Evolutionary conservation across 2,113 vertebrate genomes (phyloP).

Genomic region (Laticauda colubrina): DNA sequence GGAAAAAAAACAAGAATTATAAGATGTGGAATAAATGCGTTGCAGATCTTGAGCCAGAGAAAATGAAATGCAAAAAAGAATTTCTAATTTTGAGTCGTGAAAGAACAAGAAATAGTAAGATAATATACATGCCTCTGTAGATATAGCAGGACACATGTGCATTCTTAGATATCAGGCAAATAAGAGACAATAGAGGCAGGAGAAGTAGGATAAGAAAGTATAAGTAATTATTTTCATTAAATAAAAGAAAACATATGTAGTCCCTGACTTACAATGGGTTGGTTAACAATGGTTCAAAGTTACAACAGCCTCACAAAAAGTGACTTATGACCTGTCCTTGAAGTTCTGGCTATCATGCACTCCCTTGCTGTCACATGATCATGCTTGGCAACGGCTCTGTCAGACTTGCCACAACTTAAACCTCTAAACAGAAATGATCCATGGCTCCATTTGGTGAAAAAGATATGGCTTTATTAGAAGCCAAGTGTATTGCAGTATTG

Average conservation of each 20-base stretch:
- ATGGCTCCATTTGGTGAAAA: not conserved
- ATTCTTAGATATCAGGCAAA: not conserved
- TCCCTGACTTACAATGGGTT: not conserved
- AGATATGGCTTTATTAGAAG: not conserved
- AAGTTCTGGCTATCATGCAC: not conserved
- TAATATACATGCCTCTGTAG: not conserved
- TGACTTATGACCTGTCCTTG: not conserved
- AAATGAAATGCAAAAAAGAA: not conserved
- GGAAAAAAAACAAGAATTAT: not conserved
- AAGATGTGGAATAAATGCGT: not conserved
- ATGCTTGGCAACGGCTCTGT: not conserved
- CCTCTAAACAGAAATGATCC: not conserved
- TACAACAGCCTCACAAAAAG: not conserved
- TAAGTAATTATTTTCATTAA: not conserved
- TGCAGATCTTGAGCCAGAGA: not conserved
- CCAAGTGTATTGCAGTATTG: not conserved
- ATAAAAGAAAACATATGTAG: not conserved
- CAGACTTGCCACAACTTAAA: not conserved
- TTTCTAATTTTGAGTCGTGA: not conserved
- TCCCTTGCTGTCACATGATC: not conserved
- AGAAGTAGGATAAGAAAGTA: not conserved
- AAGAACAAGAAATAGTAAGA: constrained; percentile 1
- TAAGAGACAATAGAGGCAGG: not conserved
- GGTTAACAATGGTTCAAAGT: not conserved
- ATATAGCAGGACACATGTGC: not conserved